A percentile compares a stretch with the other conserved stretches of the same genome.
These are phyloP conservation scores for Cichladusa arquata DNA, from an alignment of 2,113 vertebrate genomes.

Conservation along the genomic window DNA sequence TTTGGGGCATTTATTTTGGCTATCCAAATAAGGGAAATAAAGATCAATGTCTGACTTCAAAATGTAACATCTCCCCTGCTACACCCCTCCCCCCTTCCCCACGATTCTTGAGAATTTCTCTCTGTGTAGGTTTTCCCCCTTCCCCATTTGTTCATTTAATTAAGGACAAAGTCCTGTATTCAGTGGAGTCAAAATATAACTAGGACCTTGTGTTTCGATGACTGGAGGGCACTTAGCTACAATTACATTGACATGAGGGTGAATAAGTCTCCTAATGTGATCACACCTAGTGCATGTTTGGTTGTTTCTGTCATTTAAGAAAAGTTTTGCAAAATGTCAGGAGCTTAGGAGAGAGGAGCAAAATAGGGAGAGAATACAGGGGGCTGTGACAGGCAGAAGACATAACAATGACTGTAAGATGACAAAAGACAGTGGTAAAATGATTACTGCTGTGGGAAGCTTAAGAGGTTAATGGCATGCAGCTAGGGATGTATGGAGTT, in stretches of 20 bases:
- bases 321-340: background rate
- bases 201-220: background rate
- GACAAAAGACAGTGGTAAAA: background rate
- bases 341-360: background rate
- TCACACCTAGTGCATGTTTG: background rate
- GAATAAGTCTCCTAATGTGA: background rate
- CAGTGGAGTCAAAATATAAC: background rate
- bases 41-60: background rate
- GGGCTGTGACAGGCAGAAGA: background rate
- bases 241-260: background rate
- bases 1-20: background rate
- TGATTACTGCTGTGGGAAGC: background rate
- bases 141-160: background rate
- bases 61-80: background rate
- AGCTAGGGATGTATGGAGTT: background rate
- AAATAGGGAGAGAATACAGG: background rate
- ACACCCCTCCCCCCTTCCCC: accelerated
- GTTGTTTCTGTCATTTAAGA: background rate
- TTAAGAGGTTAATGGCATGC: background rate
- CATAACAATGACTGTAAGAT: background rate
- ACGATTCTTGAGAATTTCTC: background rate
- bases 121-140: background rate
- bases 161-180: background rate
- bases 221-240: background rate
- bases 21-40: background rate